Conservation (phyloP, 2,797 vertebrate species). For the Craterocephalus amniculus region DNA sequence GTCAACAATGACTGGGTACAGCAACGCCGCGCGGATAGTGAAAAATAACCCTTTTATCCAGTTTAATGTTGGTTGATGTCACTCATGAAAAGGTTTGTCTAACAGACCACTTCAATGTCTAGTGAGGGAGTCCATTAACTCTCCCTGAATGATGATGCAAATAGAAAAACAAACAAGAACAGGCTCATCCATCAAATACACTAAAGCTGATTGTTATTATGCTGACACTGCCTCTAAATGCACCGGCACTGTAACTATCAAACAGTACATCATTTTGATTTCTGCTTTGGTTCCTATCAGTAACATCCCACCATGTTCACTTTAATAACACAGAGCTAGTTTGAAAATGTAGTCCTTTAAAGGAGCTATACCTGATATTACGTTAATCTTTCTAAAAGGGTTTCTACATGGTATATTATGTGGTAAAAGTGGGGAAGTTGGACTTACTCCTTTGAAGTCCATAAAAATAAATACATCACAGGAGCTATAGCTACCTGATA, state of each 20-base stretch:
- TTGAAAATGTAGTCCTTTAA: slow-evolving; percentile 30
- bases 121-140: slow-evolving; percentile 62
- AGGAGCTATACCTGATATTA: no score
- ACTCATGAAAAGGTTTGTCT: slow-evolving; percentile 32
- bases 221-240: slow-evolving; percentile 32
- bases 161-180: slow-evolving; percentile 70
- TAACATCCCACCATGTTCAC: slow-evolving; percentile 8
- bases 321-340: slow-evolving; percentile 21
- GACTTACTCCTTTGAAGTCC: no score
- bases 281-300: slow-evolving; percentile 14
- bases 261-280: slow-evolving; percentile 26
- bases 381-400: no score
- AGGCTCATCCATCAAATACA: slow-evolving; percentile 66
- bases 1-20: neutral
- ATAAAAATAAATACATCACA: no score
- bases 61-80: slow-evolving; percentile 40
- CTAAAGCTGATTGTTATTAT: slow-evolving; percentile 56
- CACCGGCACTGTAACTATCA: slow-evolving; percentile 25
- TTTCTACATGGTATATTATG: no score
- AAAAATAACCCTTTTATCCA: slow-evolving; percentile 10
- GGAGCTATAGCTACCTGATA: no score
- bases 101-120: slow-evolving; percentile 61
- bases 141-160: slow-evolving; percentile 70
- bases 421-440: no score
- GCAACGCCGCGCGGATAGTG: neutral